These are phyloP conservation scores for Drosophila leontia DNA, from an alignment of 1,140 invertebrate genomes.

Conservation along the genomic window DNA sequence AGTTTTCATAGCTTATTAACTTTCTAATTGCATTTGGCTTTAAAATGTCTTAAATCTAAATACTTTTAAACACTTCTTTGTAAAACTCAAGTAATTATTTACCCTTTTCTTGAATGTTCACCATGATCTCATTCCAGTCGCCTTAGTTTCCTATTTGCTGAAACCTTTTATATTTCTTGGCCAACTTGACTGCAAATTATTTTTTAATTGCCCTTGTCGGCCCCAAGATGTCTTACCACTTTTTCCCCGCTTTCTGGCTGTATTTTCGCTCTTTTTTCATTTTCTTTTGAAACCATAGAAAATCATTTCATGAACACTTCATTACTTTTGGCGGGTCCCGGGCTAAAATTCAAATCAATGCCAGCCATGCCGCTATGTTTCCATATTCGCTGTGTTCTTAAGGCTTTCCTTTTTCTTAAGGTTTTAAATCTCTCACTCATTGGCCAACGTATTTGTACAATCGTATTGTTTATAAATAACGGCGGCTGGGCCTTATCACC, in stretches of 20 bases:
- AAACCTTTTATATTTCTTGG: conserved; percentile 1
- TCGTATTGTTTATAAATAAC: conserved; percentile 36
- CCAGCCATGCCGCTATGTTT: conserved; percentile 5
- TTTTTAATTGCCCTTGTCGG: conserved; percentile 55
- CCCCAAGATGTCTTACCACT: conserved; percentile 24
- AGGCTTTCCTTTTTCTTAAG: conserved; percentile 1
- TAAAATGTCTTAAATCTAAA: no score
- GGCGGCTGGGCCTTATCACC: conserved; percentile 40
- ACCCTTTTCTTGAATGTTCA: background rate
- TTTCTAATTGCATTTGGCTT: background rate
- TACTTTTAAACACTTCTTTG: background rate
- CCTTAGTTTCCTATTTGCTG: background rate
- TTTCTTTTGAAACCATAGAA: conserved; percentile 26
- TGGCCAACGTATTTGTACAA: conserved; percentile 13
- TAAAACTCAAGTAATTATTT: background rate
- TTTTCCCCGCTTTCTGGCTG: conserved; percentile 1
- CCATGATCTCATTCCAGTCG: conserved; percentile 7
- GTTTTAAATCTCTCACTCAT: conserved; percentile 13
- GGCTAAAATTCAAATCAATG: conserved; percentile 53
- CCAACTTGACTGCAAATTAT: conserved; percentile 39
- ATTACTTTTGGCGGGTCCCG: conserved; percentile 22
- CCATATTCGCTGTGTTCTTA: background rate
- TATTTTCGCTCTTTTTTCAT: background rate
- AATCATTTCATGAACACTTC: conserved; percentile 38
- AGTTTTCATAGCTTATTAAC: background rate